Percentiles rank a stretch among this genome's conserved stretches.
Conservation (phyloP, 2,113 vertebrate species). For the Burhinus bistriatus region DNA sequence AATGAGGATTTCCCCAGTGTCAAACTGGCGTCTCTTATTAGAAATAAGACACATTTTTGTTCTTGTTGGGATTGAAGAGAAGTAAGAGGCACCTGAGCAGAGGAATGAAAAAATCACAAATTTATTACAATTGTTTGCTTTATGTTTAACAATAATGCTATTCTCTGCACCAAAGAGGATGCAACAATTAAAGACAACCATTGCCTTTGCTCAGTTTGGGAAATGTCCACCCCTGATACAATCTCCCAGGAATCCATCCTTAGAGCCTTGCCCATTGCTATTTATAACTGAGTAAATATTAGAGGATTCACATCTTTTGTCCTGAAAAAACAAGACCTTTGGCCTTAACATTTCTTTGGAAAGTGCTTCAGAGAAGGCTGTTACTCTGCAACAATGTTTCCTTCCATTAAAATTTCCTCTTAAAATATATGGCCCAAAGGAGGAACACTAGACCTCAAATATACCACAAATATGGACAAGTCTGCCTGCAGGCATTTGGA, state of each 20-base stretch:
- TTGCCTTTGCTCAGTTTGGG: background rate
- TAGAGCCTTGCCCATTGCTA: background rate
- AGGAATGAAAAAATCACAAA: background rate
- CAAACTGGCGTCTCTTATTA: background rate
- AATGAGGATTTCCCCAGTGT: background rate
- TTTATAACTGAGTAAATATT: conserved; percentile 27
- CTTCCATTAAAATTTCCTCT: conserved; percentile 40
- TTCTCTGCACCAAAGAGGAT: background rate
- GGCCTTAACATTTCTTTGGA: background rate
- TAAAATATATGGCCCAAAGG: conserved; percentile 29
- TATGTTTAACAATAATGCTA: background rate
- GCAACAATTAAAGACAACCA: background rate
- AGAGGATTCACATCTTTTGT: background rate
- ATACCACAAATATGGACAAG: conserved; percentile 36
- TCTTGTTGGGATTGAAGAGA: background rate
- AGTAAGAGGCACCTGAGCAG: background rate
- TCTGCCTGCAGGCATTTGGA: conserved; percentile 26
- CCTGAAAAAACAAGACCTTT: conserved; percentile 5
- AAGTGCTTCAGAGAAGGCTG: background rate
- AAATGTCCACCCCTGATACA: background rate
- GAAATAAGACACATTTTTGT: background rate
- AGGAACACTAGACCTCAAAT: conserved; percentile 12
- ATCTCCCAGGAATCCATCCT: conserved; percentile 6
- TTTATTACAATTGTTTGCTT: background rate
- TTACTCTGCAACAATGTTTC: background rate